Conservation (phyloP, 2,888 invertebrate species). For the Adelphocoris suturalis region DNA sequence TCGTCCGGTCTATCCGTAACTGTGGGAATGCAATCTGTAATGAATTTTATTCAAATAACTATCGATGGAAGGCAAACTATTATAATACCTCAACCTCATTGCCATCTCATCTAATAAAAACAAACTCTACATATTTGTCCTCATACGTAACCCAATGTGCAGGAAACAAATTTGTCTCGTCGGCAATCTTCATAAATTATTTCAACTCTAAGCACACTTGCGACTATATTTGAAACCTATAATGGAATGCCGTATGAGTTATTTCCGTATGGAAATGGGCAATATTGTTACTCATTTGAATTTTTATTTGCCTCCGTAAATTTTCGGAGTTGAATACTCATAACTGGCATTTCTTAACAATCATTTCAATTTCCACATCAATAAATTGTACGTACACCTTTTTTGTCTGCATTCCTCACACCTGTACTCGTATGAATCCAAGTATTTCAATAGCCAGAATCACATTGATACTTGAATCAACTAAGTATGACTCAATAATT, state of each 20-base stretch:
- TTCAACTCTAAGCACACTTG: not conserved
- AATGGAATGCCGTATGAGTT: not conserved
- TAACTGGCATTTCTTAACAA: not conserved
- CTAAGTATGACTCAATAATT: too few species aligned
- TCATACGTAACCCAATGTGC: not conserved
- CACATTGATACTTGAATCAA: too few species aligned
- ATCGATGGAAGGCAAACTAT: not conserved
- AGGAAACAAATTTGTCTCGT: not conserved
- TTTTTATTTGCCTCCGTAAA: not conserved
- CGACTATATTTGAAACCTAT: not conserved
- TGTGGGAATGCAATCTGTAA: not conserved
- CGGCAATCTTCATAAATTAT: slow-evolving; percentile 36
- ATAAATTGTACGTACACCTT: not conserved
- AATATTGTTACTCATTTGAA: not conserved
- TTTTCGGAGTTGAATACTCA: not conserved
- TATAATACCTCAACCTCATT: not conserved
- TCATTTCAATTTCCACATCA: not conserved
- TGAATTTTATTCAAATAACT: slow-evolving; percentile 27
- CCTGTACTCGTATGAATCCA: not conserved
- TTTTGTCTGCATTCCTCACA: not conserved
- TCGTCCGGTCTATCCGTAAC: not conserved
- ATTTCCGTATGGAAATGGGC: not conserved
- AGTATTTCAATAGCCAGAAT: too few species aligned
- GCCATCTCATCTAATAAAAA: not conserved
- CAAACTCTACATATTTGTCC: not conserved